Base-by-base conservation (phyloP, 2,888 invertebrate species). In the Oscheius sp. region DNA sequence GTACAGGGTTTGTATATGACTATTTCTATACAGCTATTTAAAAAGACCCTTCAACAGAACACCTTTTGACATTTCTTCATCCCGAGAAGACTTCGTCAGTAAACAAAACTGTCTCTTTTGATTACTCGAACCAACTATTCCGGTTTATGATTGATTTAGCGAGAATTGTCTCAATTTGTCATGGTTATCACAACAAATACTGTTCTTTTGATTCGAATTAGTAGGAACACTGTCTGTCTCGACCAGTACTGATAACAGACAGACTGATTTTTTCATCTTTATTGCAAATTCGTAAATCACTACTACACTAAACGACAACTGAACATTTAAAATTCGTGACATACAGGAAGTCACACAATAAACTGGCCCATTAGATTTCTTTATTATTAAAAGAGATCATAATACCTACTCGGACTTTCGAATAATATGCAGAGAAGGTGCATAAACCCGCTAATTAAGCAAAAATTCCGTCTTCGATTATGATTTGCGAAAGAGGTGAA, bases 381-480 rank as follows among this genome's bases (percentile, higher is more conserved):
- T 35, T 35, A 60, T n/a, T 13, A 60, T n/a, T 33, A 63, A 48
- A 48, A n/a, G 63, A 63, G 63, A 63, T 63, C 63, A 9, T 2
- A n/a, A 9, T 13, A 53, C 53, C n/a, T 53, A 53, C 42, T 42
- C 42, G 29, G 48, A 33, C 37, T 33, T 60, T 60, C 35, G 33
- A 9, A 33, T 60, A 63, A 48, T 63, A 47, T 47, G 37, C 50
- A 63, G 48, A 48, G 47, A 63, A 63, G 42, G 47, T 48, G 7
- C 37, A n/a, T 58, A 11, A 48, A 55, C 55, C 68, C 68, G 53
- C 68, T 68, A 68, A 68, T 68, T 42, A 29, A 55, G 68, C 53
- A 37, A 42, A 68, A 53, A n/a, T 33, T 48, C 63, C 47, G 50
- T 50, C n/a, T 13, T 53, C 3, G 53, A 53, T 53, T 53, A 53